Evolutionary conservation across 2,113 vertebrate species (phyloP).

Genomic region (Tragelaphus buxtoni): DNA sequence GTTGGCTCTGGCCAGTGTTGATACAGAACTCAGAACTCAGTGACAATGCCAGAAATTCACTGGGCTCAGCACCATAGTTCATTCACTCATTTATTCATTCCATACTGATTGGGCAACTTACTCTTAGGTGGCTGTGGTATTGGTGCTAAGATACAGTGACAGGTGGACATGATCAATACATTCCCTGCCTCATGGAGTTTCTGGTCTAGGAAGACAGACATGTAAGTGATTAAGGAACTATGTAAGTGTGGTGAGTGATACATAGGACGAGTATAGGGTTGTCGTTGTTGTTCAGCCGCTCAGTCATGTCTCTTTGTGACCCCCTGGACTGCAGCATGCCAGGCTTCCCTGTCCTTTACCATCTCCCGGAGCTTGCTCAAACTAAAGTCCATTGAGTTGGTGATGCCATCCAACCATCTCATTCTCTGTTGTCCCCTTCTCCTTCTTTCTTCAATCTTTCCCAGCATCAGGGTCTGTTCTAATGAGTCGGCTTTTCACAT

Average conservation of each 20-base stretch:
- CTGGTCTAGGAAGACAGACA: neutral
- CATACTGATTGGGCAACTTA: neutral
- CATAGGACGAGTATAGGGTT: neutral
- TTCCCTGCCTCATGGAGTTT: neutral
- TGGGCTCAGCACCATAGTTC: neutral
- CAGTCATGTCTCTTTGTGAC: neutral
- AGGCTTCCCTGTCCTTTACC: neutral
- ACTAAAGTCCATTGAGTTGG: neutral
- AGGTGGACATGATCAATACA: neutral
- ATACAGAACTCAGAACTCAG: neutral
- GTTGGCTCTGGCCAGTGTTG: neutral
- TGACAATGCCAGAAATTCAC: neutral
- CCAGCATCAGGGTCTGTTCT: neutral
- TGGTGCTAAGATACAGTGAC: neutral
- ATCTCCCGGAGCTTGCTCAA: neutral
- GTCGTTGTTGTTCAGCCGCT: accelerated
- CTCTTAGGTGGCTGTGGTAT: neutral
- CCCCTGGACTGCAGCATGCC: neutral
- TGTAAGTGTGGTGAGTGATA: neutral
- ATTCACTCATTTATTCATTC: neutral
- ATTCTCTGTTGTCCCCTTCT: neutral
- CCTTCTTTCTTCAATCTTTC: neutral
- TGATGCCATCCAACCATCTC: neutral
- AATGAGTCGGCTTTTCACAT: accelerated
- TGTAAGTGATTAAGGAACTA: neutral